A percentile compares a stretch with the other conserved stretches of the same genome.
These are phyloP conservation scores for Ophioderma brevispina DNA, from an alignment of 35 echinoderm and acorn worm species.

Conservation along the genomic window DNA sequence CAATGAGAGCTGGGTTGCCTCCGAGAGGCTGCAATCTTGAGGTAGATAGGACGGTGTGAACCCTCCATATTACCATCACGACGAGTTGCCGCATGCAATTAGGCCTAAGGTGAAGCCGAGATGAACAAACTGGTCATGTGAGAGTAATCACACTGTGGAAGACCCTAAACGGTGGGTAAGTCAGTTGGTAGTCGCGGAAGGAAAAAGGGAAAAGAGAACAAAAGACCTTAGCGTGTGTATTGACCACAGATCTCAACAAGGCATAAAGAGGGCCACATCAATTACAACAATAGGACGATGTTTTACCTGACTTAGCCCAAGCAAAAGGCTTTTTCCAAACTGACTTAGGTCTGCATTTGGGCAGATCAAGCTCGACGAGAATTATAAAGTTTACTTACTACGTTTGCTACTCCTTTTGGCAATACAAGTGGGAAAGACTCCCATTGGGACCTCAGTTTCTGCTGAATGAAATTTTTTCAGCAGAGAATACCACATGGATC, in stretches of 20 bases:
- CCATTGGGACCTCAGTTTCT: slow-evolving; percentile 22
- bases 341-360: slow-evolving; percentile 38
- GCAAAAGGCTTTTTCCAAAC: slow-evolving; percentile 50
- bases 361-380: slow-evolving; percentile 40
- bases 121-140: slow-evolving; percentile 42
- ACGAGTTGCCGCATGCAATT: slow-evolving; percentile 55
- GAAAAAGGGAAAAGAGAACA: no score
- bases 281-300: slow-evolving; percentile 23
- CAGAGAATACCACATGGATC: slow-evolving; percentile 23
- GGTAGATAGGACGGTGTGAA: slow-evolving; percentile 19
- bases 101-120: slow-evolving; percentile 48
- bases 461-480: slow-evolving; percentile 46
- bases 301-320: slow-evolving; percentile 34
- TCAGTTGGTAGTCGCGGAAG: slow-evolving; percentile 38
- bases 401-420: slow-evolving; percentile 30
- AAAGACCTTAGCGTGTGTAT: slow-evolving; percentile 51
- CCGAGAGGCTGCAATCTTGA: slow-evolving; percentile 54
- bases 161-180: slow-evolving; percentile 74
- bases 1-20: slow-evolving; percentile 50
- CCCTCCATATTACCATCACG: slow-evolving; percentile 71
- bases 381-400: slow-evolving; percentile 38
- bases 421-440: no score
- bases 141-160: slow-evolving; percentile 60
- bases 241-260: slow-evolving; percentile 61
- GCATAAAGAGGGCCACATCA: slow-evolving; percentile 43